Evolutionary conservation across 2,797 vertebrate species (phyloP), one percentile per base, ranked within the genome.

Genomic region (Pseudomugil tenellus): DNA sequence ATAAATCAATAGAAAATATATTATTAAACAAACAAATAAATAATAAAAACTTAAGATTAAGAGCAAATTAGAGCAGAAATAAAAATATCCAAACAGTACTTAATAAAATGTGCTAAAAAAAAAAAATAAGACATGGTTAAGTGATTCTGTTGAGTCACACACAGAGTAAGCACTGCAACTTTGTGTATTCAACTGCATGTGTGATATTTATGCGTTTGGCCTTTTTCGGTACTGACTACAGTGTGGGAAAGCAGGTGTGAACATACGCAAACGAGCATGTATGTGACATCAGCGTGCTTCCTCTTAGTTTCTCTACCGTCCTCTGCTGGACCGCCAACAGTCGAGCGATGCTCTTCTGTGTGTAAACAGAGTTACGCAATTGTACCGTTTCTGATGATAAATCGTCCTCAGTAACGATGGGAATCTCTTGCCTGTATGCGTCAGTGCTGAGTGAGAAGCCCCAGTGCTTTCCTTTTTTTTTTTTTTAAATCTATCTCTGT

Each of bases 291-390:
- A 70, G 62, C 21, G 3, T 59, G 49, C 9, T 29, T 29, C 46
- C 25, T 56, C 37, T 56, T 32, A 2, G 8, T 37, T 69, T 35
- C 32, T 14, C 69, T 43, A 39, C 43, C 23, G 57, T 55, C 61
- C 62, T 65, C 54, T 31, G 54, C 77, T 67, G 66, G 63, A 70
- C 55, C 26, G 3, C 31, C 21, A 13, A 63, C 54, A 55, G 51
- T 8, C 49, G 48, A 43, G 25, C 3, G 25, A 58, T 54, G 28
- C 63, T 67, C 55, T 7, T 71, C 55, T 25, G 7, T 6, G 59
- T 81, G 81, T 86, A 87, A 86, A 87, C 73, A 87, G 17, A 23
- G 79, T 93, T 93, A 91, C 84, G 87, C 74, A 94, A 92, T 70
- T 51, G 63, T 85, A 61, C 87, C 1, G 6, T 69, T 12, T 1